These are phyloP conservation scores for Ifrita kowaldi DNA, from an alignment of 2,113 vertebrate genomes.

Conservation along the genomic window DNA sequence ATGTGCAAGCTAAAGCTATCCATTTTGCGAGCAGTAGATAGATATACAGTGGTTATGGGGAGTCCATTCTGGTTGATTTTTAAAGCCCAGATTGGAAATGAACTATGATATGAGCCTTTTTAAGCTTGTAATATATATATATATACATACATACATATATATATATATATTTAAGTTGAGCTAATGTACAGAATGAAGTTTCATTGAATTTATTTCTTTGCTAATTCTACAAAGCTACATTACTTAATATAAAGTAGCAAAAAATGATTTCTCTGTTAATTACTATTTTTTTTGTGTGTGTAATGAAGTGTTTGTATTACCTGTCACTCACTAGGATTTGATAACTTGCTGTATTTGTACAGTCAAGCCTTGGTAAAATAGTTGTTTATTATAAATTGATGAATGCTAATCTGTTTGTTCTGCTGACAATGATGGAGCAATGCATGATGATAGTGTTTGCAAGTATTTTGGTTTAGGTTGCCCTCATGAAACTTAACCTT, in stretches of 20 bases:
- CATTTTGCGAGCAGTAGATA: not conserved
- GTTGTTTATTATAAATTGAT: slow-evolving; percentile 63
- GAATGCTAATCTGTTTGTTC: slow-evolving; percentile 65
- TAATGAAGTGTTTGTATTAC: slow-evolving; percentile 70
- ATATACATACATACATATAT: not conserved
- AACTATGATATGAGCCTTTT: slow-evolving; percentile 69
- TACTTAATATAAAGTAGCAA: slow-evolving; percentile 62
- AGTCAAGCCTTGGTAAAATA: slow-evolving; percentile 69
- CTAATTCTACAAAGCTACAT: slow-evolving; percentile 66
- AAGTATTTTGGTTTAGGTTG: slow-evolving; percentile 55
- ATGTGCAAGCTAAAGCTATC: not conserved
- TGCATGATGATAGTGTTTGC: slow-evolving; percentile 63
- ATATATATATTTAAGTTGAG: slow-evolving; percentile 67
- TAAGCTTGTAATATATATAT: slow-evolving; percentile 65
- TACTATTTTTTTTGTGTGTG: slow-evolving; percentile 34
- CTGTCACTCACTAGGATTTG: slow-evolving; percentile 55
- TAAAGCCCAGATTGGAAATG: slow-evolving; percentile 67
- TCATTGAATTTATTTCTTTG: slow-evolving; percentile 62
- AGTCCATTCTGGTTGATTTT: slow-evolving; percentile 39
- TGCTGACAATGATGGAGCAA: slow-evolving; percentile 52
- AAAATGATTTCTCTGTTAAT: slow-evolving; percentile 42
- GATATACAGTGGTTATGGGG: slow-evolving; percentile 12
- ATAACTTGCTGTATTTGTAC: slow-evolving; percentile 71
- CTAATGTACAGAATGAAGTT: slow-evolving; percentile 72
- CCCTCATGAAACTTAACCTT: slow-evolving; percentile 30